Conservation (phyloP, 2,113 vertebrate genomes). For the Anguilla rostrata region DNA sequence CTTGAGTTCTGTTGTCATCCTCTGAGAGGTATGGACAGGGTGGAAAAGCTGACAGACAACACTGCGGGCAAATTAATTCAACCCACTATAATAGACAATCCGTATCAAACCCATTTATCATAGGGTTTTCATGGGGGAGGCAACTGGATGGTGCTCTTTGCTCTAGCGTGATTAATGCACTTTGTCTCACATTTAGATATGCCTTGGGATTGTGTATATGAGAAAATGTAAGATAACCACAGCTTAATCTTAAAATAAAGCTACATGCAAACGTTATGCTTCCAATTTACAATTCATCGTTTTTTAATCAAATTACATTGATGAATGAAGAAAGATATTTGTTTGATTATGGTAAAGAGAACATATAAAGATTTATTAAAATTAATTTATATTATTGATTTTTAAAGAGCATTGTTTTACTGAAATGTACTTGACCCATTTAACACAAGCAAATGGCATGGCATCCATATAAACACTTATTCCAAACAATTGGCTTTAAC, state of each 20-base stretch:
- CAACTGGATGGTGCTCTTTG: too few species aligned
- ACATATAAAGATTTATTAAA: neutral
- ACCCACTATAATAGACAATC: neutral
- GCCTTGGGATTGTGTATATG: neutral
- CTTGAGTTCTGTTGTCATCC: slow-evolving; percentile 45
- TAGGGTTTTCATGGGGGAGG: neutral
- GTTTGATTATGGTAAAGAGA: neutral
- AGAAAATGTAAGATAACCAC: neutral
- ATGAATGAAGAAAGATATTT: neutral
- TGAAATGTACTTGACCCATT: neutral
- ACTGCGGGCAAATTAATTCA: neutral
- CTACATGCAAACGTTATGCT: neutral
- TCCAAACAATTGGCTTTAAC: neutral
- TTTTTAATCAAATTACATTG: neutral
- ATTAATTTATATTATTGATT: neutral
- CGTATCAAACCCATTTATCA: slow-evolving; percentile 12
- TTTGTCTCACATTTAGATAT: neutral
- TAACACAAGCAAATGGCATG: neutral
- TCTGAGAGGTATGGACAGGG: slow-evolving; percentile 16
- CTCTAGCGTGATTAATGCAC: slow-evolving; percentile 9
- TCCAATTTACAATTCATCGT: neutral
- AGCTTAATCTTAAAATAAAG: neutral
- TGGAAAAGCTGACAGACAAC: slow-evolving; percentile 13
- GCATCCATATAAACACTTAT: neutral
- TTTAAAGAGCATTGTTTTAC: neutral